Conservation (phyloP, 2,797 vertebrate species). For the Pipistrellus pygmaeus region DNA sequence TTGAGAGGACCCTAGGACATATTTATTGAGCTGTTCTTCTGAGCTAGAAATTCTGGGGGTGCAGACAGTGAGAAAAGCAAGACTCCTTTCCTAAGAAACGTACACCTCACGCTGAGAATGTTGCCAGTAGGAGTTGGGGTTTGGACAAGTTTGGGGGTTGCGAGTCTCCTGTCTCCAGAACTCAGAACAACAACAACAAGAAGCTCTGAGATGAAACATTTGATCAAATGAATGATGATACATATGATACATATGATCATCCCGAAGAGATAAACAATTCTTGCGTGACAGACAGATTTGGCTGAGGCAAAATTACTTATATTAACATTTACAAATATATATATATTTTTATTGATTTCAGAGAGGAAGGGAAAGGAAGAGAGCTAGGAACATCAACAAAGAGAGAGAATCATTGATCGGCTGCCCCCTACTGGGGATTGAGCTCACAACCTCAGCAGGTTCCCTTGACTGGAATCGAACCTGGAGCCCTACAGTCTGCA, state of each 20-base stretch:
- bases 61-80: not conserved
- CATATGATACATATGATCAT: not conserved
- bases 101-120: not conserved
- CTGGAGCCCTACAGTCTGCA: no score
- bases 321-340: not conserved
- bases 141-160: constrained; percentile 15
- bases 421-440: no score
- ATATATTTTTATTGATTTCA: not conserved
- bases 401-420: not conserved
- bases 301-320: not conserved
- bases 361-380: not conserved
- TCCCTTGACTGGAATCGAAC: no score
- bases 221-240: constrained; percentile 31
- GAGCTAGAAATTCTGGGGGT: not conserved
- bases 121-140: not conserved
- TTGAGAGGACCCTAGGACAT: not conserved
- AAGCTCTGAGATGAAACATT: constrained; percentile 46
- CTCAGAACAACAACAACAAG: constrained; percentile 10
- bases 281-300: not conserved
- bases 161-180: not conserved
- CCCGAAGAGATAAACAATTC: not conserved
- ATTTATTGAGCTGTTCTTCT: not conserved
- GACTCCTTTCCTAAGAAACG: not conserved
- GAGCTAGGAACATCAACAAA: not conserved
- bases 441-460: no score